Percentiles rank a stretch among this genome's conserved stretches.
Conservation (phyloP, 37 sponge, comb jelly and placozoan species). For the Mnemiopsis leidyi region DNA sequence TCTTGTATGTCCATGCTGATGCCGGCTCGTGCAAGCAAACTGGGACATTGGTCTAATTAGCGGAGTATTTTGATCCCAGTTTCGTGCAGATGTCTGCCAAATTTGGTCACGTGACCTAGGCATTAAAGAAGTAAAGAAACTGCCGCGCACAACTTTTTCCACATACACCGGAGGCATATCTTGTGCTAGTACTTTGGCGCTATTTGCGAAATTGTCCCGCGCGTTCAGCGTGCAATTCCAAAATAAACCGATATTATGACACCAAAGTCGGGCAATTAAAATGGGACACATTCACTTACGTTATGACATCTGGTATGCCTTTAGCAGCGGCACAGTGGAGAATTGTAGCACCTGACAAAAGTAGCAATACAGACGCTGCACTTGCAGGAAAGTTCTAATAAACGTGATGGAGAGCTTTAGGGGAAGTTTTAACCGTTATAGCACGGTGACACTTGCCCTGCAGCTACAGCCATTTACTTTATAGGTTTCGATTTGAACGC, state of each 20-base stretch:
- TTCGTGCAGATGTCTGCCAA: background rate
- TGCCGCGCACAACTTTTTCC: background rate
- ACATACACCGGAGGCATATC: background rate
- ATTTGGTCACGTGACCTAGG: slow-evolving; percentile 28
- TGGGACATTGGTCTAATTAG: background rate
- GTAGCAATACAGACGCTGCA: too few species aligned
- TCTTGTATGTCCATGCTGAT: slow-evolving; percentile 37
- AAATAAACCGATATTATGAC: background rate
- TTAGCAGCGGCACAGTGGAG: slow-evolving; percentile 53
- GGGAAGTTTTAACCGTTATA: too few species aligned
- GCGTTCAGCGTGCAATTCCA: background rate
- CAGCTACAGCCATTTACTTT: too few species aligned
- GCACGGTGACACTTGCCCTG: too few species aligned
- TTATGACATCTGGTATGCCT: background rate
- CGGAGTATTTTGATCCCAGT: background rate
- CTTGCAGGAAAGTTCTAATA: too few species aligned
- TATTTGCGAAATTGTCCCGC: slow-evolving; percentile 20
- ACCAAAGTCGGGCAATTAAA: background rate
- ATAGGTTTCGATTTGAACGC: too few species aligned
- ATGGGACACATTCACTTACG: background rate
- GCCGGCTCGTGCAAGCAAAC: slow-evolving; percentile 20
- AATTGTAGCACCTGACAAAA: slow-evolving; percentile 10
- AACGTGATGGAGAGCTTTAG: too few species aligned
- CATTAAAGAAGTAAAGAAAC: background rate
- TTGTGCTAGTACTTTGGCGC: slow-evolving; percentile 38